Evolutionary conservation across 2,888 invertebrate species (phyloP).

Genomic region (Gerris lacustris): DNA sequence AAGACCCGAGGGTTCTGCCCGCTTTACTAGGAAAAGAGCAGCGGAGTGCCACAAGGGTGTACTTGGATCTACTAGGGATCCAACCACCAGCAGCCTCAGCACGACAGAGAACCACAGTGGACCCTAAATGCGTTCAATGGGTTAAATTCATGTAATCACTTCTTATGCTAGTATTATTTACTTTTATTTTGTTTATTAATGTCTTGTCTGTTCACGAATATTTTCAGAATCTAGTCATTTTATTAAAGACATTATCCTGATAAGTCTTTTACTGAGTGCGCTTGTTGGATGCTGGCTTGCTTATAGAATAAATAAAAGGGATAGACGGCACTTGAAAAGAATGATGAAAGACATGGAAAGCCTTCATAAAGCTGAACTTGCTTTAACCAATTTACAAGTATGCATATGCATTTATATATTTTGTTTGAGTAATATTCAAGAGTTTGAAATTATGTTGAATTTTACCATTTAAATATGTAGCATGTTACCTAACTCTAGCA

Average conservation of each 20-base stretch:
- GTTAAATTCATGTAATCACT: no score
- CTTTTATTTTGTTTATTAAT: no score
- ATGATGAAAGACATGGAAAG: conserved; percentile 94
- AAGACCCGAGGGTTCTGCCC: no score
- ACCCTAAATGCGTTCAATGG: no score
- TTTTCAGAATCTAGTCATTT: conserved; percentile 57
- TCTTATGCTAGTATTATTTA: no score
- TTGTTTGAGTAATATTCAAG: not conserved
- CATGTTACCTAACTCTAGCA: no score
- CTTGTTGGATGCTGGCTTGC: conserved; percentile 85
- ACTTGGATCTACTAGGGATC: no score
- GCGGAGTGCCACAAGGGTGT: no score
- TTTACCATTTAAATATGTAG: not conserved
- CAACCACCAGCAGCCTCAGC: no score
- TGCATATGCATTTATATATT: conserved; percentile 3
- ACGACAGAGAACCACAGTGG: no score
- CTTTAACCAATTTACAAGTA: conserved; percentile 68
- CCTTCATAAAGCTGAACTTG: conserved; percentile 76
- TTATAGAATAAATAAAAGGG: conserved; percentile 76
- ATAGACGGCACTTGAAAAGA: conserved; percentile 69
- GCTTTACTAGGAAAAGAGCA: no score
- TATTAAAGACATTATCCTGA: conserved; percentile 81
- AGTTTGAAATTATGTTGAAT: not conserved
- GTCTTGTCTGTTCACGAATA: conserved; percentile 12
- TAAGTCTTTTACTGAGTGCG: conserved; percentile 69